Conservation (phyloP, 2,113 vertebrate species). For the Corythoichthys intestinalis region DNA sequence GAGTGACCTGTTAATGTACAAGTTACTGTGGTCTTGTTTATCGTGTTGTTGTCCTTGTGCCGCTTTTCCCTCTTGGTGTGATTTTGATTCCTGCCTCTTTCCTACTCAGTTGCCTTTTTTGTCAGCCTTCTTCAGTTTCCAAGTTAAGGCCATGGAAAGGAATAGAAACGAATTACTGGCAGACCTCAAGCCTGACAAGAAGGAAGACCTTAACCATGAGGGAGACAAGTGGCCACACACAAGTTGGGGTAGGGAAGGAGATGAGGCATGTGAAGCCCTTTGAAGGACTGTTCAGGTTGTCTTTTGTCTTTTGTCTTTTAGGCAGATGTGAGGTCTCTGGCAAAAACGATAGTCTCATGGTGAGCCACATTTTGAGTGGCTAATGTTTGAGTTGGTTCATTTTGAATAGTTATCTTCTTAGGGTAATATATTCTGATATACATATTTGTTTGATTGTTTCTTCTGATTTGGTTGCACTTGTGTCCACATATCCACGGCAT, state of each 20-base stretch:
- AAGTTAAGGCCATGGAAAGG: conserved; percentile 51
- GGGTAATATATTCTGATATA: conserved; percentile 52
- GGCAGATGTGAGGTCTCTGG: conserved; percentile 28
- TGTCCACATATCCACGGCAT: conserved; percentile 61
- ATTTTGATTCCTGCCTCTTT: conserved; percentile 7
- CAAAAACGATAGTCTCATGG: background rate
- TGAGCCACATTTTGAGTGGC: conserved; percentile 10
- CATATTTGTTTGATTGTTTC: conserved; percentile 54
- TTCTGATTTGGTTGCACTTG: conserved; percentile 54
- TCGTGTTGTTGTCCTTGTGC: conserved; percentile 5
- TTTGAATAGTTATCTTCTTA: conserved; percentile 48
- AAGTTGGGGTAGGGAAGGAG: background rate
- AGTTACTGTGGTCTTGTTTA: conserved; percentile 17
- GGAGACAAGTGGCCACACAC: conserved; percentile 18
- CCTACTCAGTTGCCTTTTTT: conserved; percentile 6
- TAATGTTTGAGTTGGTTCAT: conserved; percentile 54
- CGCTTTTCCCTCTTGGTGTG: background rate
- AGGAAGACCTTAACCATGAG: conserved; percentile 41
- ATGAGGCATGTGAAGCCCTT: conserved; percentile 31
- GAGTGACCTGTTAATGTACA: conserved; percentile 26
- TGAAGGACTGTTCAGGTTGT: conserved; percentile 18
- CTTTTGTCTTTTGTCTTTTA: conserved; percentile 43
- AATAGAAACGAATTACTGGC: conserved; percentile 35
- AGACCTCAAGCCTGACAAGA: conserved; percentile 36
- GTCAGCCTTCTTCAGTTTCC: conserved; percentile 19